A percentile compares a stretch with the other conserved stretches of the same genome.
Conservation (phyloP, 2,797 vertebrate genomes). For the Cuculus canorus region DNA sequence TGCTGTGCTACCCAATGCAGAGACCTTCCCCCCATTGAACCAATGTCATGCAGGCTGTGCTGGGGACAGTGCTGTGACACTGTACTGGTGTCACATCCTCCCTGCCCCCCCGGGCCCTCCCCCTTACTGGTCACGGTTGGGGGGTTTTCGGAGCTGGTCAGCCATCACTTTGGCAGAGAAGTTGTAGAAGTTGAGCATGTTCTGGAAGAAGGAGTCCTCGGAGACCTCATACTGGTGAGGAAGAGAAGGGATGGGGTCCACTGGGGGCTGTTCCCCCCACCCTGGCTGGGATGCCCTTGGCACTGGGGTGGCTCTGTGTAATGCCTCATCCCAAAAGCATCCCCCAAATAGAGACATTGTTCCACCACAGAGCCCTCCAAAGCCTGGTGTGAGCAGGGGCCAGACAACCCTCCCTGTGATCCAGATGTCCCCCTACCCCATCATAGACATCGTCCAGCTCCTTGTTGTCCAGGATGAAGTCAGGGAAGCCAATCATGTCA, state of each 20-base stretch:
- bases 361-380: background rate
- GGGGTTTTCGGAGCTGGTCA: slow-evolving; percentile 95
- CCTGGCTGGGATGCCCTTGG: background rate
- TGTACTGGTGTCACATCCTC: background rate
- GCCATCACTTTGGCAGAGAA: slow-evolving; percentile 97
- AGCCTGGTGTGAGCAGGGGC: background rate
- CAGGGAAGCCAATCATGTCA: slow-evolving; percentile 98
- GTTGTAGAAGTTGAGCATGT: slow-evolving; percentile 98
- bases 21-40: background rate
- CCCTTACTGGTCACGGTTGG: slow-evolving; percentile 94
- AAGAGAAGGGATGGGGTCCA: background rate
- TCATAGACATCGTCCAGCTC: slow-evolving; percentile 96
- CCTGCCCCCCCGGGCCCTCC: background rate
- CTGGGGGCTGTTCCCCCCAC: background rate
- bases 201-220: slow-evolving; percentile 96
- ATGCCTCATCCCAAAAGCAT: background rate
- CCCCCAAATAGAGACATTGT: background rate
- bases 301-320: background rate
- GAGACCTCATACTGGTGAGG: slow-evolving; percentile 89
- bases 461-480: slow-evolving; percentile 95
- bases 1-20: background rate
- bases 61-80: background rate
- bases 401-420: background rate
- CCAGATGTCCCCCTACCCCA: slow-evolving; percentile 82
- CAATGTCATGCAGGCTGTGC: background rate